Evolutionary conservation across 2,113 vertebrate species (phyloP).

Genomic region (Prolemur simus): DNA sequence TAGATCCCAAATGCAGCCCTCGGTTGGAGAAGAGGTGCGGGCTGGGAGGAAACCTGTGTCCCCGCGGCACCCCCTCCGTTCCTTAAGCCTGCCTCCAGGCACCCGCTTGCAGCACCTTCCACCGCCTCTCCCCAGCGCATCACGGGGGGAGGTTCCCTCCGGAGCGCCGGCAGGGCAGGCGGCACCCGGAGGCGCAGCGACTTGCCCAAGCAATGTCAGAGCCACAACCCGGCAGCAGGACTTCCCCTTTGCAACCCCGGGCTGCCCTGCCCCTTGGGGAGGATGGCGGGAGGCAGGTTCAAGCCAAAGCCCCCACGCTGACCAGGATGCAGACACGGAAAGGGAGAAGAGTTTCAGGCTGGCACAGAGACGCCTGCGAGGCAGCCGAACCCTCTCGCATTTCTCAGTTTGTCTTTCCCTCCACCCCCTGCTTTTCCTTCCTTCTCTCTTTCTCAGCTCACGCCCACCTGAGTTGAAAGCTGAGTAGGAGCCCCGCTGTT

Average conservation of each 20-base stretch:
- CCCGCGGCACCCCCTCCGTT: neutral
- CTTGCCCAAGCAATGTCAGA: neutral
- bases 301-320: neutral
- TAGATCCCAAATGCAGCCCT: slow-evolving; percentile 20
- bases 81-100: neutral
- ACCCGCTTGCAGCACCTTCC: neutral
- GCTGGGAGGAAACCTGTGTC: neutral
- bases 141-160: neutral
- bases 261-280: neutral
- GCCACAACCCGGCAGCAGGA: neutral
- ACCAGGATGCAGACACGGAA: neutral
- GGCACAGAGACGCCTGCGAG: neutral
- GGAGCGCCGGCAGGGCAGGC: neutral
- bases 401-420: neutral
- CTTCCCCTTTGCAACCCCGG: neutral
- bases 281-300: neutral
- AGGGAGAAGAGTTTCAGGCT: neutral
- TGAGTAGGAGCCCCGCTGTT: neutral
- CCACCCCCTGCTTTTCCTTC: neutral
- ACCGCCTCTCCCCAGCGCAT: neutral
- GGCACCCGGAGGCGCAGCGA: slow-evolving; percentile 40
- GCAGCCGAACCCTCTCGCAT: neutral
- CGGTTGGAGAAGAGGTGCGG: neutral
- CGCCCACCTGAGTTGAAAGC: slow-evolving; percentile 52
- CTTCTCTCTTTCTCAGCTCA: neutral